A percentile compares a stretch with the other conserved stretches of the same genome.
phyloP scores from a whole-genome alignment of 2,113 vertebrate genomes.

The Fregata magnificens region DNA sequence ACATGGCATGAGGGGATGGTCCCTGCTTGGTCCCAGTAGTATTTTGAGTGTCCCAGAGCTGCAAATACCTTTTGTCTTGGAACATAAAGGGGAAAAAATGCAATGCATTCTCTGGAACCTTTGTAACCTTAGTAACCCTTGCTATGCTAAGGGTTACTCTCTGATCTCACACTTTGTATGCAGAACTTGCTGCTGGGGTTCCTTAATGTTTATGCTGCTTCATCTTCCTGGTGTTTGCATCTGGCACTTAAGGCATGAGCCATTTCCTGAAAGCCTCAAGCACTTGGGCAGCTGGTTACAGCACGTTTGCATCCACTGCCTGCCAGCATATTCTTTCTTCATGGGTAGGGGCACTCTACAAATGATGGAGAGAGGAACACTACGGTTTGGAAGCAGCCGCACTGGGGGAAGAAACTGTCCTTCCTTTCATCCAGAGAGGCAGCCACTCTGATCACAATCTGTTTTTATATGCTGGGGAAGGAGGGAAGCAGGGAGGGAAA shows the following conservation, averaged over 20 bases:
- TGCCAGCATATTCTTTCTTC: background rate
- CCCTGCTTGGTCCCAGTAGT: background rate
- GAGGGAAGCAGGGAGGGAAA: background rate
- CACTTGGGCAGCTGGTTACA: background rate
- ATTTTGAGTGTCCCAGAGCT: background rate
- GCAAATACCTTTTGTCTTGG: background rate
- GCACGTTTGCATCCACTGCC: background rate
- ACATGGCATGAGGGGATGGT: fast-evolving
- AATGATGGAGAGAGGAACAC: background rate
- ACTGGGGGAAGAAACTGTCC: background rate
- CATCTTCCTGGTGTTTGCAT: background rate
- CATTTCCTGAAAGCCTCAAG: background rate
- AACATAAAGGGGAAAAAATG: background rate
- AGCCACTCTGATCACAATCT: background rate
- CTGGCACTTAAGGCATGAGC: fast-evolving
- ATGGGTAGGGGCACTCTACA: background rate
- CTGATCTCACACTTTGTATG: background rate
- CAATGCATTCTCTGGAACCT: background rate
- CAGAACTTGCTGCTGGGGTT: background rate
- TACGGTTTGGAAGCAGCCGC: background rate
- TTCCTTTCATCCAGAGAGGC: background rate
- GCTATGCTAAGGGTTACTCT: background rate
- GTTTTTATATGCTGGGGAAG: background rate
- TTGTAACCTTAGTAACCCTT: no score
- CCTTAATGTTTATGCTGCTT: background rate